Conservation (phyloP, 2,888 invertebrate species). For the Schizaphis graminum region DNA sequence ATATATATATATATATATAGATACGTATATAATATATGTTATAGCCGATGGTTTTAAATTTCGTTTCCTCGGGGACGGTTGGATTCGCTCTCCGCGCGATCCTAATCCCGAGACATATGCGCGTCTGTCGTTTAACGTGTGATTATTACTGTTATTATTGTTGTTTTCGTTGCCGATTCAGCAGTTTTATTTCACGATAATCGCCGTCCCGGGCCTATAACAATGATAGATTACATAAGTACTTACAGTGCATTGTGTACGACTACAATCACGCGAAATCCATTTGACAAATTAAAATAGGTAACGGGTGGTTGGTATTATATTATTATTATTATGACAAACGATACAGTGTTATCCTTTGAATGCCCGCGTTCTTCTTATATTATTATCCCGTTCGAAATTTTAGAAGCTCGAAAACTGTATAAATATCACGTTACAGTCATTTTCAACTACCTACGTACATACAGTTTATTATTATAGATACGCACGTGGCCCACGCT, state of each 20-base stretch:
- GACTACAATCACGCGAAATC: not conserved
- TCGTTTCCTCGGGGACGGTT: not conserved
- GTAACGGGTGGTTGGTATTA: not conserved
- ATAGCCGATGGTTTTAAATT: not conserved
- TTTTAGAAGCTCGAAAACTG: not conserved
- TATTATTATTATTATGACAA: not conserved
- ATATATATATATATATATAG: not conserved
- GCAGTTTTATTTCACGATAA: not conserved
- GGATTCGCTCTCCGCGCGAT: not conserved
- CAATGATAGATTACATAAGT: not conserved
- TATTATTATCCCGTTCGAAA: not conserved
- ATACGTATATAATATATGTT: not conserved
- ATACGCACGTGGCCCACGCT: not conserved
- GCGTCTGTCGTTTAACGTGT: not conserved
- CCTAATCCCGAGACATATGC: not conserved
- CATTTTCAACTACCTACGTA: not conserved
- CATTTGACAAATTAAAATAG: constrained; percentile 15
- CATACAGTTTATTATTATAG: not conserved
- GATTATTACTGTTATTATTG: not conserved
- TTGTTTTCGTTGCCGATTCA: not conserved
- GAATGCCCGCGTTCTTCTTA: not conserved
- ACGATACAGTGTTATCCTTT: not conserved
- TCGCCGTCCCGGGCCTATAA: not conserved
- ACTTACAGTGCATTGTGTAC: not conserved
- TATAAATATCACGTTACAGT: not conserved